A percentile compares a stretch with the other conserved stretches of the same genome.
phyloP scores from a whole-genome alignment of 2,797 vertebrate species.

The Catharus ustulatus region DNA sequence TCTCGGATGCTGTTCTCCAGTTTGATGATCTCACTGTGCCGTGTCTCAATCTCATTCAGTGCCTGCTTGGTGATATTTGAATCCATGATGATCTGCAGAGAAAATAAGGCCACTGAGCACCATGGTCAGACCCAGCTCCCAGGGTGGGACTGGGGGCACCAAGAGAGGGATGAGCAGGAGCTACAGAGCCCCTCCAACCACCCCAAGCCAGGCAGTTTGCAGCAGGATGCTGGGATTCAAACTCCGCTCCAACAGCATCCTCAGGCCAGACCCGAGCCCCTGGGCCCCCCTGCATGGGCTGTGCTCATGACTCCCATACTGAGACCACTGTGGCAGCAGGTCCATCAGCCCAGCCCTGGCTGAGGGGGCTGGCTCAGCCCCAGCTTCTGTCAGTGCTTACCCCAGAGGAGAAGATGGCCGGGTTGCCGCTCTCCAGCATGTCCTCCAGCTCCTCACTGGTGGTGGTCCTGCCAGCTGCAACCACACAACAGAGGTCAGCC shows the following conservation, averaged over 20 bases:
- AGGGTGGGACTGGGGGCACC: background rate
- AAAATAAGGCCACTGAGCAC: background rate
- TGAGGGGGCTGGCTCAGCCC: background rate
- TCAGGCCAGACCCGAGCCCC: background rate
- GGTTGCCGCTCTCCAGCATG: slow-evolving; percentile 96
- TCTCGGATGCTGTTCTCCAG: slow-evolving; percentile 95
- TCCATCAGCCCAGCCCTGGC: background rate
- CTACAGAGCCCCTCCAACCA: background rate
- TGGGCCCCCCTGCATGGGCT: fast-evolving
- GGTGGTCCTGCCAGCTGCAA: slow-evolving; percentile 91
- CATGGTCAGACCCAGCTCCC: fast-evolving
- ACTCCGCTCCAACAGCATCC: background rate
- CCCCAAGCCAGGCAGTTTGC: background rate
- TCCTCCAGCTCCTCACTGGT: slow-evolving; percentile 95
- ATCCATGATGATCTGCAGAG: slow-evolving; percentile 90
- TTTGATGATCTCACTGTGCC: slow-evolving; percentile 94
- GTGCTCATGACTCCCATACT: fast-evolving
- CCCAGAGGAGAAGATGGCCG: slow-evolving; percentile 94
- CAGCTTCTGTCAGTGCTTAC: slow-evolving; percentile 70
- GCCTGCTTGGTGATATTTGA: slow-evolving; percentile 93
- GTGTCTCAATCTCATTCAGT: slow-evolving; percentile 92
- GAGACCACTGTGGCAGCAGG: background rate
- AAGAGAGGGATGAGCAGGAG: background rate
- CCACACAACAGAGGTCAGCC: background rate
- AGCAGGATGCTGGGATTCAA: background rate